Conservation (phyloP, 2,888 invertebrate genomes). For the Protula sp. region DNA sequence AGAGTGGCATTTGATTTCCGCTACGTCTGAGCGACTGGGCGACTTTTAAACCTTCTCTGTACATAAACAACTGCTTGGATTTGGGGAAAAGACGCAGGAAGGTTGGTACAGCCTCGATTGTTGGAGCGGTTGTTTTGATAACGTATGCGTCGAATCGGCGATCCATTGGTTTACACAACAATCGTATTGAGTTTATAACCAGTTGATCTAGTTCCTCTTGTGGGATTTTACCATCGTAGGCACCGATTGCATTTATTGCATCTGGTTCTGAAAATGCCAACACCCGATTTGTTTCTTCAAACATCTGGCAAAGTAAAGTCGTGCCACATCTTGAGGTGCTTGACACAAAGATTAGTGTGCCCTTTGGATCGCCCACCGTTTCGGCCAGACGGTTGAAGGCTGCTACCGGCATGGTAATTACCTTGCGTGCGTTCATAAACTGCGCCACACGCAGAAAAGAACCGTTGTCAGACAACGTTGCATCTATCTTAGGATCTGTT, state of each 20-base stretch:
- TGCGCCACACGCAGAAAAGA: slow-evolving; percentile 5
- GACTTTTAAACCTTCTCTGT: not conserved
- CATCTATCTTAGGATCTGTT: slow-evolving; percentile 3
- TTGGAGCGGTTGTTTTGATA: slow-evolving; percentile 4
- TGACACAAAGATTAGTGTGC: not conserved
- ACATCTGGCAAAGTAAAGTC: slow-evolving; percentile 9
- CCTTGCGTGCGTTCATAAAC: slow-evolving; percentile 1
- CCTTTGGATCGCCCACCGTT: slow-evolving; percentile 3
- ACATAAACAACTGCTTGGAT: slow-evolving; percentile 1
- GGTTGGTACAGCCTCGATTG: slow-evolving; percentile 4
- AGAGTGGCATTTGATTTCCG: not conserved
- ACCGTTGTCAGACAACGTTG: slow-evolving; percentile 1
- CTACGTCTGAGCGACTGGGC: not conserved
- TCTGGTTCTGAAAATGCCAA: slow-evolving; percentile 6
- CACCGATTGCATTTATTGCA: not conserved
- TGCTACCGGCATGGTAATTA: slow-evolving; percentile 4
- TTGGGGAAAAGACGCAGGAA: slow-evolving; percentile 2
- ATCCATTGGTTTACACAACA: not conserved
- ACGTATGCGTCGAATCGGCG: slow-evolving; percentile 2
- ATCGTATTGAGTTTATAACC: not conserved
- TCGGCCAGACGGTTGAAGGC: slow-evolving; percentile 4
- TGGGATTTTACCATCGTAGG: not conserved
- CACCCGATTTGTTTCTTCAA: not conserved
- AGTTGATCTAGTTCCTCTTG: not conserved
- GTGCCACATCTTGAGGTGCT: slow-evolving; percentile 11